Conservation (phyloP, 2,113 vertebrate species). For the Gymnorhina tibicen region DNA sequence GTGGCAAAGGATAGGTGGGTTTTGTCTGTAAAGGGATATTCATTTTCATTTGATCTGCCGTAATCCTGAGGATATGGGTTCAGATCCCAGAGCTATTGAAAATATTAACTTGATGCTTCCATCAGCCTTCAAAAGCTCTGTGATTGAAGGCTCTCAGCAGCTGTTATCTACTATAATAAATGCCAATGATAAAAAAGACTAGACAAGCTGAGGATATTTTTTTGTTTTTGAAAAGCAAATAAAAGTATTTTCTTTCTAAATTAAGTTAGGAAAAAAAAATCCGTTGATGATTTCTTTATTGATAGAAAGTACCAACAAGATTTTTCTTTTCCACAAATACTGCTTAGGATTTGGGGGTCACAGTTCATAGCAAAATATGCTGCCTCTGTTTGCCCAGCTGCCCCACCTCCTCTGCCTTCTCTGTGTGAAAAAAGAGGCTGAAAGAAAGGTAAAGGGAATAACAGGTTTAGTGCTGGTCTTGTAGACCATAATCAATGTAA, state of each 20-base stretch:
- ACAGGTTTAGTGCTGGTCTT: not conserved
- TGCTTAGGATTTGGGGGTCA: not conserved
- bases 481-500: not conserved
- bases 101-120: slow-evolving; percentile 29
- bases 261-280: not conserved
- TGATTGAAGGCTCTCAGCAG: slow-evolving; percentile 29
- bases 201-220: not conserved
- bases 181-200: not conserved
- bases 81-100: slow-evolving; percentile 27
- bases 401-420: not conserved
- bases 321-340: slow-evolving; percentile 1
- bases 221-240: not conserved
- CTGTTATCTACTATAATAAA: slow-evolving; percentile 41
- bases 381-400: slow-evolving; percentile 31
- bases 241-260: not conserved
- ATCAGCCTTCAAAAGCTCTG: slow-evolving; percentile 6
- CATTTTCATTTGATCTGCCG: slow-evolving; percentile 52
- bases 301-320: not conserved
- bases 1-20: not conserved
- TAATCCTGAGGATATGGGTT: slow-evolving; percentile 54
- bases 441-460: slow-evolving; percentile 1
- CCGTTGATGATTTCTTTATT: not conserved
- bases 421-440: not conserved
- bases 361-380: slow-evolving; percentile 18
- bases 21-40: slow-evolving; percentile 1